These are phyloP conservation scores for Hepsetus odoe DNA, from an alignment of 2,113 vertebrate genomes.

Conservation along the genomic window DNA sequence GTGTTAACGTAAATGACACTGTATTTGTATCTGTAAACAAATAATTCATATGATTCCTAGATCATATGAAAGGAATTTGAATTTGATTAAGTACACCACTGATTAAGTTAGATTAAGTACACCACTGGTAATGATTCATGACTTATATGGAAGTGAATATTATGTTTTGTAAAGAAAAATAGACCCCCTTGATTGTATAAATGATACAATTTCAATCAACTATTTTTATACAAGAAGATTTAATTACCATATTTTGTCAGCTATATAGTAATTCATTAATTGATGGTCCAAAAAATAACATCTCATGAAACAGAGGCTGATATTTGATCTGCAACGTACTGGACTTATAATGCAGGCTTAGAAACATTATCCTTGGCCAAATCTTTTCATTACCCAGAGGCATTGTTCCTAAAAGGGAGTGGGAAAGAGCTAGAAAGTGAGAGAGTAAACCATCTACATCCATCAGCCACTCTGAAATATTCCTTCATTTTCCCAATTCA, in stretches of 20 bases:
- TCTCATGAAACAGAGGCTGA: not conserved
- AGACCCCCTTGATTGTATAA: not conserved
- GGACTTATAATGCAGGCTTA: not conserved
- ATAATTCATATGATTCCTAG: not conserved
- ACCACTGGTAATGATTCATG: not conserved
- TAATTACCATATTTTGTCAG: not conserved
- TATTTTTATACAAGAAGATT: no score
- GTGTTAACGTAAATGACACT: not conserved
- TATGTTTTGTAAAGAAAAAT: not conserved
- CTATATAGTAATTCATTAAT: not conserved
- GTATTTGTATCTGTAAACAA: conserved; percentile 1
- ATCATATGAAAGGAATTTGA: conserved; percentile 11
- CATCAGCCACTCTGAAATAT: conserved; percentile 54
- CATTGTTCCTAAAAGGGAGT: conserved; percentile 26
- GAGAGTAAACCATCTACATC: conserved; percentile 27
- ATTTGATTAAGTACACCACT: not conserved
- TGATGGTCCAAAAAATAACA: not conserved
- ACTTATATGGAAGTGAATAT: not conserved
- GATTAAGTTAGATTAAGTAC: not conserved
- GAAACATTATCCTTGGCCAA: not conserved
- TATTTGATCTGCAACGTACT: conserved; percentile 11
- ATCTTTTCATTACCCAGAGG: conserved; percentile 15
- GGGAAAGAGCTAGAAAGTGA: not conserved
- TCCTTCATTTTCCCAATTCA: conserved; percentile 67
- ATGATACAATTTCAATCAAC: no score